Conservation (phyloP, 2,797 vertebrate genomes). For the Mionectes olivaceus region DNA sequence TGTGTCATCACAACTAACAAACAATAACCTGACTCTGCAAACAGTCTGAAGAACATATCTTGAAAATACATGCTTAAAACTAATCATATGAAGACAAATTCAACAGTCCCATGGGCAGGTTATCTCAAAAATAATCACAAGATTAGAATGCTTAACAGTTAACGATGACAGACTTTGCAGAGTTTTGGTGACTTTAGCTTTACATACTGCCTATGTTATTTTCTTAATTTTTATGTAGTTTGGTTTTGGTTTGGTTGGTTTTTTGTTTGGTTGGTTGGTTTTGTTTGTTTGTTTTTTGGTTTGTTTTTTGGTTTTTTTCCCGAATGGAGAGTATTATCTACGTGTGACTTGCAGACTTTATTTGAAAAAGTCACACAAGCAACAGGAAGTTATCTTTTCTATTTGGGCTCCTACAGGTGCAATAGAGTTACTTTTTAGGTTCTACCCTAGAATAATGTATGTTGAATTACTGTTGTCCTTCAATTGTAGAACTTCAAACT, state of each 20-base stretch:
- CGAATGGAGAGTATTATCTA: not conserved
- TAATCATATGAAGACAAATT: not conserved
- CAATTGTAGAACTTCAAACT: not conserved
- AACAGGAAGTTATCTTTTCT: not conserved
- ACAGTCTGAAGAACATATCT: not conserved
- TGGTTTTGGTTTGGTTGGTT: no score
- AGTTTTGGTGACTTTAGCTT: not conserved
- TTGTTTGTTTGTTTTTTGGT: no score
- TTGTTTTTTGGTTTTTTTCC: not conserved
- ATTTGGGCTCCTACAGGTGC: not conserved
- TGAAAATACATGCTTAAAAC: not conserved
- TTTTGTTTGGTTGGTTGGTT: no score
- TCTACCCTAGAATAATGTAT: not conserved
- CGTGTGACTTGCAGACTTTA: not conserved
- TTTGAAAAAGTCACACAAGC: not conserved
- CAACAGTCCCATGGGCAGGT: not conserved
- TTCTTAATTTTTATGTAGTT: not conserved
- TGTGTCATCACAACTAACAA: not conserved
- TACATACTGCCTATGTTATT: not conserved
- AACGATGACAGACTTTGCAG: not conserved
- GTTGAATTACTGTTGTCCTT: not conserved
- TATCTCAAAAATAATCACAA: not conserved
- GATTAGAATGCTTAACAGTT: not conserved
- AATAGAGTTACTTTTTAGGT: rapidly evolving
- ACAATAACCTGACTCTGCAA: not conserved